A percentile compares a stretch with the other conserved stretches of the same genome.
Evolutionary conservation across 92 coral and sea anemone species (phyloP).

Genomic region (Epizoanthus rinbou): DNA sequence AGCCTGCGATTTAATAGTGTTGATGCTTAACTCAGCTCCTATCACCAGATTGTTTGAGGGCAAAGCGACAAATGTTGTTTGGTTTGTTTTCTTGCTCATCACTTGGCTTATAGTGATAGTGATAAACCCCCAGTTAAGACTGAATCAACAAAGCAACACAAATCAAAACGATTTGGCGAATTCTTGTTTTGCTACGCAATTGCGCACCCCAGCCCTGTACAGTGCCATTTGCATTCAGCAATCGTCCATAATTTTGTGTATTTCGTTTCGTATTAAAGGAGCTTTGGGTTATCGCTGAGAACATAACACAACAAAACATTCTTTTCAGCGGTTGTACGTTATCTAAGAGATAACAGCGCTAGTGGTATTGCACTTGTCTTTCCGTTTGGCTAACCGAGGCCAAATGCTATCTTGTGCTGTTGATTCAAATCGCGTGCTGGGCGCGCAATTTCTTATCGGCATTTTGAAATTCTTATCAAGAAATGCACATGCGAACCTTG

Average conservation of each 20-base stretch:
- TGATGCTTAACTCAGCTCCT: constrained; percentile 27
- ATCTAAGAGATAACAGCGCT: constrained; percentile 39
- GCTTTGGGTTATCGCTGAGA: constrained; percentile 28
- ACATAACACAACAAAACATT: constrained; percentile 21
- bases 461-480: neutral
- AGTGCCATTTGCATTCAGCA: neutral
- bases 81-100: constrained; percentile 19
- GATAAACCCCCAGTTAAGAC: constrained; percentile 32
- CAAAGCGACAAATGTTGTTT: constrained; percentile 32
- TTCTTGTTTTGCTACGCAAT: constrained; percentile 41
- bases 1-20: constrained; percentile 22
- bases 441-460: too few relatives aligned
- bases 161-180: constrained; percentile 20
- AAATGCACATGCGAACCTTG: neutral
- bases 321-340: constrained; percentile 30
- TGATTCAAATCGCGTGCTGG: too few relatives aligned
- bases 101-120: constrained; percentile 15
- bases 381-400: neutral
- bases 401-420: neutral
- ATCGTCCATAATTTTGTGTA: constrained; percentile 17
- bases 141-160: constrained; percentile 7
- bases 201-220: neutral
- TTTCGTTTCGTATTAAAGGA: constrained; percentile 33
- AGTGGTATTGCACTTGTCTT: neutral
- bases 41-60: constrained; percentile 37